Evolutionary conservation across 1,140 invertebrate genomes (phyloP).

Genomic region (Acyrthosiphon pisum): DNA sequence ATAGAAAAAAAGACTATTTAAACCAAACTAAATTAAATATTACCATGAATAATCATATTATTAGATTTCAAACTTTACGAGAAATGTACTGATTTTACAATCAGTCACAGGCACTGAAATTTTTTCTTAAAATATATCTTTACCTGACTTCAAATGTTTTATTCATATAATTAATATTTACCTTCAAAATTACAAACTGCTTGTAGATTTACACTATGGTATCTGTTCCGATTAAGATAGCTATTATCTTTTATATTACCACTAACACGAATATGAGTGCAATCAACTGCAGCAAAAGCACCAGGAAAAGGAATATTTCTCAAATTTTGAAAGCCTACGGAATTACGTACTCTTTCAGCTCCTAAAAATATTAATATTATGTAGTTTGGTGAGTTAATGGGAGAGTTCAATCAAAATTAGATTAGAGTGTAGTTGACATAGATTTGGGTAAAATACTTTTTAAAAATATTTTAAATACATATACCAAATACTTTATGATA

Average conservation of each 20-base stretch:
- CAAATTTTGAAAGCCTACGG: not conserved
- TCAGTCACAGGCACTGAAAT: not conserved
- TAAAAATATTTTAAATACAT: too few species aligned
- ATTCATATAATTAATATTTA: not conserved
- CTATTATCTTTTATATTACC: not conserved
- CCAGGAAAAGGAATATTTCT: conserved; percentile 4
- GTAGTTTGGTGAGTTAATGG: not conserved
- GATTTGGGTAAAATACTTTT: too few species aligned
- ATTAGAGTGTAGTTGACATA: too few species aligned
- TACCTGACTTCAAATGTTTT: too few species aligned
- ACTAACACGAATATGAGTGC: not conserved
- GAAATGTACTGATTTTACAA: too few species aligned
- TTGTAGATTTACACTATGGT: not conserved
- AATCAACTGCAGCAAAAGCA: not conserved
- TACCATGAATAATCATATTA: too few species aligned
- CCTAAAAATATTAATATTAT: not conserved
- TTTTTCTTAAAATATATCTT: too few species aligned
- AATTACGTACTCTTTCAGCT: not conserved
- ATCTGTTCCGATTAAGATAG: not conserved
- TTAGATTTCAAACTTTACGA: too few species aligned
- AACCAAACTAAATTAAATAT: too few species aligned
- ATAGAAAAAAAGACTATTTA: not conserved
- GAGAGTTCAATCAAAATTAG: not conserved
- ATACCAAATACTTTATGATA: too few species aligned
- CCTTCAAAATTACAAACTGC: not conserved